These are phyloP conservation scores for Flabesymbios commensalis DNA, from an alignment of 2,888 invertebrate species.

Conservation along the genomic window DNA sequence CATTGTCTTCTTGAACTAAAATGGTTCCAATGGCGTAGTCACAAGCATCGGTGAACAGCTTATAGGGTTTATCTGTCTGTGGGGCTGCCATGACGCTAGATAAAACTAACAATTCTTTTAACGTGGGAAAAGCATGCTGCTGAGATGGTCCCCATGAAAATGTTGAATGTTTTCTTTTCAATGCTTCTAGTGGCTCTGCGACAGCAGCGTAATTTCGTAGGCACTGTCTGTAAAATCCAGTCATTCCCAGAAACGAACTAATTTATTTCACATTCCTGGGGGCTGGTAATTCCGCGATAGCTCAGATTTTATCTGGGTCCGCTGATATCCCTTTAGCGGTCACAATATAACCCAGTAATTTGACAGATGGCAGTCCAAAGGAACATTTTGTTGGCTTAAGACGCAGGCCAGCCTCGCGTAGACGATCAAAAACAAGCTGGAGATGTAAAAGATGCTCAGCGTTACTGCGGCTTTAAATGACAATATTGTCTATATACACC, in stretches of 20 bases:
- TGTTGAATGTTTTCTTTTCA: background rate
- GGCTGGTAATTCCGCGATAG: background rate
- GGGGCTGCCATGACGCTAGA: constrained; percentile 2
- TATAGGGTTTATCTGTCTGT: background rate
- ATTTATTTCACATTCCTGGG: constrained; percentile 4
- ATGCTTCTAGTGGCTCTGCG: background rate
- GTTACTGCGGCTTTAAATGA: background rate
- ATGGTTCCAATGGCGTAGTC: constrained; percentile 5
- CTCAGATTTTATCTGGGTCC: constrained; percentile 13
- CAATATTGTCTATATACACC: constrained; percentile 1
- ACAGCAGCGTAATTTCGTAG: constrained; percentile 2
- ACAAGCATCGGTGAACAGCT: constrained; percentile 12
- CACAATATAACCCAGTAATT: constrained; percentile 6
- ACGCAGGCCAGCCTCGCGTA: background rate
- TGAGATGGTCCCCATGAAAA: background rate
- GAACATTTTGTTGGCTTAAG: background rate
- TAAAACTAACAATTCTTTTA: background rate
- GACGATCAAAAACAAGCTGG: background rate
- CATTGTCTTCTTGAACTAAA: constrained; percentile 4
- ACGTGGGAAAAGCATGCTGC: background rate
- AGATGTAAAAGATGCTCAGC: background rate
- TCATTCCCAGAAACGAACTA: constrained; percentile 11
- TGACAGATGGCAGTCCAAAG: background rate
- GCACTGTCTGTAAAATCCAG: constrained; percentile 7
- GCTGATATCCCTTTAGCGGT: constrained; percentile 2